phyloP scores from a whole-genome alignment of 2,113 vertebrate species.

The Damaliscus lunatus region DNA sequence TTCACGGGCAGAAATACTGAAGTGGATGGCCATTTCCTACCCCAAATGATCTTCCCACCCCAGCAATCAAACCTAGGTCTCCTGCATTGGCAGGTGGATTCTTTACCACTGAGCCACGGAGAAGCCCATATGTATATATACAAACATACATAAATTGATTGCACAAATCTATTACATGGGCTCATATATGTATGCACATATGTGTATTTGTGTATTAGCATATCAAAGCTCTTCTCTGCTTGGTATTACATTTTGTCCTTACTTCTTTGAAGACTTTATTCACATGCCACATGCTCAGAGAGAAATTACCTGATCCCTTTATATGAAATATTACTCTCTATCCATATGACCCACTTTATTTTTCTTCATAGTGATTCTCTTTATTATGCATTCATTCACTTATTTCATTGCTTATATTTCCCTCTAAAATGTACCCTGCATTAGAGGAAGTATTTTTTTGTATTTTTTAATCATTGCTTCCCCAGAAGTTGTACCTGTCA shows the following conservation, averaged over 20 bases:
- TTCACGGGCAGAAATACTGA: background rate
- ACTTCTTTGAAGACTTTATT: background rate
- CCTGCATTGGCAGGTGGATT: fast-evolving
- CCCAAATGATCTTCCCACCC: background rate
- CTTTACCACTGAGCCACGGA: background rate
- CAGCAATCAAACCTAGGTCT: background rate
- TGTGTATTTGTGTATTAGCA: background rate
- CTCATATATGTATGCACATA: background rate
- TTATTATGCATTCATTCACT: background rate
- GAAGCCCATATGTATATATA: background rate
- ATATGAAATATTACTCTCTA: background rate
- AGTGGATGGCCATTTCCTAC: background rate
- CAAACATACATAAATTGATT: background rate
- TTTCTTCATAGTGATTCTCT: background rate
- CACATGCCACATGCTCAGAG: background rate
- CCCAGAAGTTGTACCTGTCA: background rate
- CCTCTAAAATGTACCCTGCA: background rate
- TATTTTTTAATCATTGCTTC: background rate
- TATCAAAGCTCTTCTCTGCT: background rate
- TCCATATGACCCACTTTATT: background rate
- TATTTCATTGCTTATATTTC: background rate
- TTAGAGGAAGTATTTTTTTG: background rate
- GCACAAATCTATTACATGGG: background rate
- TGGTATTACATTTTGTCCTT: background rate
- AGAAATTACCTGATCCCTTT: background rate